Conservation (phyloP, 2,888 invertebrate species). For the Dioctria linearis region DNA sequence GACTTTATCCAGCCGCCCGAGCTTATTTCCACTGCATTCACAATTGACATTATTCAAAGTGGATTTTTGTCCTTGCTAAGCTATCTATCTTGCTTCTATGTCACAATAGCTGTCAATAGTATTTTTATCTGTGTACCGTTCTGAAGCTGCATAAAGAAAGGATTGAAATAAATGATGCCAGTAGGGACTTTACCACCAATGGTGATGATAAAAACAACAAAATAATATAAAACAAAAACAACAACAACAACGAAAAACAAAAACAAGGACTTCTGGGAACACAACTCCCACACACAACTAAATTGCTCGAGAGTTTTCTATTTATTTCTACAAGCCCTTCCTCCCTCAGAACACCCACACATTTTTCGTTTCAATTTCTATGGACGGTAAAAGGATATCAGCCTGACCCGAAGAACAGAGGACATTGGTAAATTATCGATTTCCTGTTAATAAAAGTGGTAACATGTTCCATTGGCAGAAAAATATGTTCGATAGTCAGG, state of each 20-base stretch:
- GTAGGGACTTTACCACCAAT: constrained; percentile 38
- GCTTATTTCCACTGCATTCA: constrained; percentile 36
- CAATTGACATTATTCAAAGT: constrained; percentile 52
- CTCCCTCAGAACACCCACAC: not conserved
- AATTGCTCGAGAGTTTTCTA: constrained; percentile 1
- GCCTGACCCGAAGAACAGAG: not conserved
- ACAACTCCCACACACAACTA: constrained; percentile 25
- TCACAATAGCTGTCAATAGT: constrained; percentile 49
- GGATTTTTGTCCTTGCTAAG: constrained; percentile 46
- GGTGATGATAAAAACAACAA: constrained; percentile 32
- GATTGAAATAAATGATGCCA: constrained; percentile 54
- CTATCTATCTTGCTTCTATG: constrained; percentile 52
- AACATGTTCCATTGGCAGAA: constrained; percentile 45
- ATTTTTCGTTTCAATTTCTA: constrained; percentile 2
- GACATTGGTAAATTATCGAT: constrained; percentile 43
- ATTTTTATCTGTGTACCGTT: constrained; percentile 47
- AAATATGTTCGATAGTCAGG: not conserved
- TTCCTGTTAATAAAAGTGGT: constrained; percentile 51
- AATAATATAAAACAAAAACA: too few species aligned
- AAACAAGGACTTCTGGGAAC: constrained; percentile 6
- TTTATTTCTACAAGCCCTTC: not conserved
- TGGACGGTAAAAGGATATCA: not conserved
- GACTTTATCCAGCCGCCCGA: constrained; percentile 15
- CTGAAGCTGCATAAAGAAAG: constrained; percentile 40
- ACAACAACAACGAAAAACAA: constrained; percentile 13